Conservation (phyloP, 2,797 vertebrate genomes). For the Phalloptychus januarius region DNA sequence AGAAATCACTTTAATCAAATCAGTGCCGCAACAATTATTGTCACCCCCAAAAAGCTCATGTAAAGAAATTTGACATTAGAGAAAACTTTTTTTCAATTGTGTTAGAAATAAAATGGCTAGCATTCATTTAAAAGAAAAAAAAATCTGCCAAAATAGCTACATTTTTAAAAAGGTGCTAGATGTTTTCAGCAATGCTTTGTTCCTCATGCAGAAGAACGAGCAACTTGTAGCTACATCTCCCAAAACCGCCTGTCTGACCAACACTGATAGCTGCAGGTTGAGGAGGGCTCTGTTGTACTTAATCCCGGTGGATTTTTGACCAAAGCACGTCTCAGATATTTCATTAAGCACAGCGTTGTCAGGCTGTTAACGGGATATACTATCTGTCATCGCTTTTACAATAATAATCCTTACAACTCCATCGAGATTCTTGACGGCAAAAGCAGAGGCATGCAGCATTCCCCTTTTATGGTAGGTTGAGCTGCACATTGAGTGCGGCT, state of each 20-base stretch:
- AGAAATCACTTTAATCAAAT: not conserved
- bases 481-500: not conserved
- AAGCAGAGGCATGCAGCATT: not conserved
- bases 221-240: not conserved
- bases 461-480: not conserved
- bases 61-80: not conserved
- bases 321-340: not conserved
- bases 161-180: not conserved
- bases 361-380: slow-evolving; percentile 1
- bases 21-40: not conserved
- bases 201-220: not conserved
- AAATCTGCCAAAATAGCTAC: not conserved
- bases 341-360: not conserved
- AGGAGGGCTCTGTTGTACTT: not conserved
- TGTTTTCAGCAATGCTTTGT: not conserved
- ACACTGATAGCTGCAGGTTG: not conserved
- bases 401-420: slow-evolving; percentile 1
- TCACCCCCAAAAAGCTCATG: not conserved
- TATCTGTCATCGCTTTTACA: not conserved
- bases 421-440: not conserved
- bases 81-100: not conserved
- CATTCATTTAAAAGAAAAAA: not conserved
- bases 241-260: not conserved
- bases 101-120: not conserved
- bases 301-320: not conserved